These are phyloP conservation scores for Heliconius eleuchia DNA, from an alignment of 1,140 invertebrate genomes.

Conservation along the genomic window DNA sequence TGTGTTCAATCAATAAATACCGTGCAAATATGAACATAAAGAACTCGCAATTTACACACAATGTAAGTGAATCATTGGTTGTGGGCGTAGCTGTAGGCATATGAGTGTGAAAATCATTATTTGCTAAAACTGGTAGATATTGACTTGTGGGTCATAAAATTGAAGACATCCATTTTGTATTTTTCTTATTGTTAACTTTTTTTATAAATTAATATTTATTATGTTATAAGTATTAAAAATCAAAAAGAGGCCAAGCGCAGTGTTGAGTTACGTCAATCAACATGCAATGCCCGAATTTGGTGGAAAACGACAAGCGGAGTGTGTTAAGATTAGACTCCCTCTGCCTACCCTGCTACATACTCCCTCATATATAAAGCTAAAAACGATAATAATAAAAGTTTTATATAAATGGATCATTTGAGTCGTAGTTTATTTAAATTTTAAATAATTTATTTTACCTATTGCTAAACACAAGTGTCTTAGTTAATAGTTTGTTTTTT, in stretches of 20 bases:
- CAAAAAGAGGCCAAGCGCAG: too few relatives aligned
- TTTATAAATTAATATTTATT: background rate
- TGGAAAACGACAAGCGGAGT: too few relatives aligned
- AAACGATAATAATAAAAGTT: too few relatives aligned
- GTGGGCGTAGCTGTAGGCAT: background rate
- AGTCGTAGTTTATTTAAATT: background rate
- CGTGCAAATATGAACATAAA: constrained; percentile 11
- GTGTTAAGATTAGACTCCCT: too few relatives aligned
- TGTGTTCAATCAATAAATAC: background rate
- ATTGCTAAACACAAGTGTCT: background rate
- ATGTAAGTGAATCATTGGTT: background rate
- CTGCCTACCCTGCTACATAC: too few relatives aligned
- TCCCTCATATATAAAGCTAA: too few relatives aligned
- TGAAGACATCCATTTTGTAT: background rate
- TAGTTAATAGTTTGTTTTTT: background rate
- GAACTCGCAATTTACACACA: background rate
- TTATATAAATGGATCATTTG: background rate
- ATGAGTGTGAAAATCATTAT: background rate
- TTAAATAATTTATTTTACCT: background rate
- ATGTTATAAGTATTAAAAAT: too few relatives aligned
- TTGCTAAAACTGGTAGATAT: background rate
- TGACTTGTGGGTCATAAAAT: background rate
- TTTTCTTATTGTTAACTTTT: background rate
- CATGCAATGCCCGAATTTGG: too few relatives aligned
- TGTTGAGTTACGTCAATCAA: too few relatives aligned